Percentiles rank a stretch among this genome's conserved stretches.
Evolutionary conservation across 2,888 invertebrate genomes (phyloP).

Genomic region (Hypena proboscidalis): DNA sequence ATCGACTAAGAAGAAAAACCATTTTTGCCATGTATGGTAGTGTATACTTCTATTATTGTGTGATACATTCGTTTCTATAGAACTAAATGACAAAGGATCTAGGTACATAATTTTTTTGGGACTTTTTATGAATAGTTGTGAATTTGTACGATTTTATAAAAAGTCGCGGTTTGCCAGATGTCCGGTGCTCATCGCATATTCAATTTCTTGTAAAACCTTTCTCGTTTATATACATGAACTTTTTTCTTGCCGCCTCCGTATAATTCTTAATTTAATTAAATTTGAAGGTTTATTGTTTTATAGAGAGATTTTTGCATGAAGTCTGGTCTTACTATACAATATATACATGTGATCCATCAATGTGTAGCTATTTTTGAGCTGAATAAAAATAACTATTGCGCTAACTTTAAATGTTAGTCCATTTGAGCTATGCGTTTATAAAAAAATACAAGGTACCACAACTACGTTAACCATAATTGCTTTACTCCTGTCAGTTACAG

Average conservation of each 20-base stretch:
- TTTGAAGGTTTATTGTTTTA: slow-evolving; percentile 22
- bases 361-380: too few species aligned
- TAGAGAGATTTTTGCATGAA: too few species aligned
- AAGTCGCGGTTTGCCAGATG: slow-evolving; percentile 25
- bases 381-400: too few species aligned
- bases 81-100: slow-evolving; percentile 13
- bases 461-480: too few species aligned
- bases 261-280: slow-evolving; percentile 37
- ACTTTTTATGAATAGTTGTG: slow-evolving; percentile 28
- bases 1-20: background rate
- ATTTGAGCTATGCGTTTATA: too few species aligned
- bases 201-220: slow-evolving; percentile 42
- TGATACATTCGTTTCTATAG: slow-evolving; percentile 5
- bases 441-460: too few species aligned
- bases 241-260: slow-evolving; percentile 30
- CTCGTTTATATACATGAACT: slow-evolving; percentile 44
- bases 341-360: too few species aligned
- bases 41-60: background rate
- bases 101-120: slow-evolving; percentile 26
- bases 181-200: slow-evolving; percentile 43
- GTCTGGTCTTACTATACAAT: too few species aligned
- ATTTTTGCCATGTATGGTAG: background rate
- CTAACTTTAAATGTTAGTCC: too few species aligned
- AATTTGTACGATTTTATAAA: slow-evolving; percentile 38
- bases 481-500: too few species aligned